Evolutionary conservation across 2,888 invertebrate genomes (phyloP).

Genomic region (Alloplasta piceator): DNA sequence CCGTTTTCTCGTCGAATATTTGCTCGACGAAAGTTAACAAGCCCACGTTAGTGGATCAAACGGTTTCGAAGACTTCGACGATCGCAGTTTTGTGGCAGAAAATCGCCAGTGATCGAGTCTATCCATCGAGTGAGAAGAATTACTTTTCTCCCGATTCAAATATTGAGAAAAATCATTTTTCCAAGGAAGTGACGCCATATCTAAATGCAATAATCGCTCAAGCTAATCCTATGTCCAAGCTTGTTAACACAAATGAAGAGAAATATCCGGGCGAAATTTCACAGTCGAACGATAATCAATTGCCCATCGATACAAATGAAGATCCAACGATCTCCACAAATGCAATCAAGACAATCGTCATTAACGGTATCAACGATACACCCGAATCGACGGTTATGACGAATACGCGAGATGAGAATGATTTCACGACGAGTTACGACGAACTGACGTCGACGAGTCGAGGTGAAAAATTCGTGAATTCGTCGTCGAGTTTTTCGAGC

Average conservation of each 20-base stretch:
- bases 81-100: slow-evolving; percentile 60
- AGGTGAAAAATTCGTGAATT: slow-evolving; percentile 40
- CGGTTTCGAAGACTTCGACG: neutral
- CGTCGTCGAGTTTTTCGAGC: slow-evolving; percentile 52
- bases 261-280: neutral
- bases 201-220: slow-evolving; percentile 6
- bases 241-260: neutral
- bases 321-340: slow-evolving; percentile 4
- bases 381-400: neutral
- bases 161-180: neutral
- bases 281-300: neutral
- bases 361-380: neutral
- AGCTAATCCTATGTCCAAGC: slow-evolving; percentile 25
- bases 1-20: neutral
- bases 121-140: slow-evolving; percentile 24
- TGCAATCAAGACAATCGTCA: neutral
- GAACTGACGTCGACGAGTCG: slow-evolving; percentile 20
- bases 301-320: neutral
- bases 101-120: slow-evolving; percentile 54
- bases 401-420: slow-evolving; percentile 20
- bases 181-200: slow-evolving; percentile 12
- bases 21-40: neutral
- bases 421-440: slow-evolving; percentile 35
- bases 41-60: neutral
- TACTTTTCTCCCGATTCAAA: neutral